Percentiles rank a stretch among this genome's conserved stretches.
Evolutionary conservation across 2,113 vertebrate species (phyloP).

Genomic region (Alosa alosa): DNA sequence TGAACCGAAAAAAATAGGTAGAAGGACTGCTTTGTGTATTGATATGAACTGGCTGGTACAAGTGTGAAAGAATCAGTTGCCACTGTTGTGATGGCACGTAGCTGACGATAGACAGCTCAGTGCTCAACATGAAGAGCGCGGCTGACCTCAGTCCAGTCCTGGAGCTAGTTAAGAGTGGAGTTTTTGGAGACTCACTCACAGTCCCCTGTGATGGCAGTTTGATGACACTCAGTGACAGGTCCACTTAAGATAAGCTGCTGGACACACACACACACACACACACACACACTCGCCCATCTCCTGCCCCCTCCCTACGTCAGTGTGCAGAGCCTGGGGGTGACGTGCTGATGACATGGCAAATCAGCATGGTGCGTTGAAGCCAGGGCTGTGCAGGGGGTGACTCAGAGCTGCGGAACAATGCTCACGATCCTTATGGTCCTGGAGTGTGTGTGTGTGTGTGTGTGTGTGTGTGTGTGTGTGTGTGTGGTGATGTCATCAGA

Average conservation of each 20-base stretch:
- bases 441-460: background rate
- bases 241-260: background rate
- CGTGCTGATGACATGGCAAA: slow-evolving; percentile 2
- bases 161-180: no score
- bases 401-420: background rate
- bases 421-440: background rate
- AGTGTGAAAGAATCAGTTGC: no score
- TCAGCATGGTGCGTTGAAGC: background rate
- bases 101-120: background rate
- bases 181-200: background rate
- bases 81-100: no score
- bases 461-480: no score
- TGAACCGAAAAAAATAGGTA: no score
- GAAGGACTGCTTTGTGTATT: background rate
- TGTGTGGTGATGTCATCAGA: background rate
- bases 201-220: background rate
- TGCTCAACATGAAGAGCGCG: background rate
- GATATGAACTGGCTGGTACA: background rate
- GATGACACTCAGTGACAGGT: background rate
- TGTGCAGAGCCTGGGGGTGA: background rate
- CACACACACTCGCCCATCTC: background rate
- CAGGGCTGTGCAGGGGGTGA: background rate
- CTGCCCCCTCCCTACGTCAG: background rate
- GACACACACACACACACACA: background rate
- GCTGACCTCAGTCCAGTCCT: background rate